Evolutionary conservation across 1,140 invertebrate genomes (phyloP).

Genomic region (Brachionus plicatilis): DNA sequence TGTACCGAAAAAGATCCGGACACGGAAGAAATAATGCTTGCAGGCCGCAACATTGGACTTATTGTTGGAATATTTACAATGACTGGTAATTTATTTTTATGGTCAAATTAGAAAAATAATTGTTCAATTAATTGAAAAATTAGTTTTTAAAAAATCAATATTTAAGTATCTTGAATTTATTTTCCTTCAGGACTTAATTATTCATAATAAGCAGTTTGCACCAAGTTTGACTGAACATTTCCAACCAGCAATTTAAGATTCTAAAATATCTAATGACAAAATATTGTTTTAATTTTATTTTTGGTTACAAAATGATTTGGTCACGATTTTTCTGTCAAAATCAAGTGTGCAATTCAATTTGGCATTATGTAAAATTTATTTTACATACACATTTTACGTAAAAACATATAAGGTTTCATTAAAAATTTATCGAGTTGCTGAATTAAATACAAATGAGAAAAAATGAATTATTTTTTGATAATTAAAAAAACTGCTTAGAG

Average conservation of each 20-base stretch:
- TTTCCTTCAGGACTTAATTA: background rate
- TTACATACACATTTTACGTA: no score
- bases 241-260: background rate
- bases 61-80: conserved; percentile 96
- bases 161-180: background rate
- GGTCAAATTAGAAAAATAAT: background rate
- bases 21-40: conserved; percentile 88
- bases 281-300: background rate
- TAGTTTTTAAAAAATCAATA: background rate
- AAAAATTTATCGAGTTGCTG: no score
- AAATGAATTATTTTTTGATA: background rate
- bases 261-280: no score
- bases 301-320: background rate
- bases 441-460: no score
- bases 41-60: conserved; percentile 84
- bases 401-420: no score
- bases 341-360: no score
- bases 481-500: no score
- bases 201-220: background rate
- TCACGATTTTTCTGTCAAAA: no score
- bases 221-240: background rate
- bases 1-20: conserved; percentile 72
- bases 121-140: conserved; percentile 27
- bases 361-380: no score
- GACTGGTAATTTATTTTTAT: conserved; percentile 68